Conservation (phyloP, 1,140 invertebrate species). For the Sarcophaga bullata region DNA sequence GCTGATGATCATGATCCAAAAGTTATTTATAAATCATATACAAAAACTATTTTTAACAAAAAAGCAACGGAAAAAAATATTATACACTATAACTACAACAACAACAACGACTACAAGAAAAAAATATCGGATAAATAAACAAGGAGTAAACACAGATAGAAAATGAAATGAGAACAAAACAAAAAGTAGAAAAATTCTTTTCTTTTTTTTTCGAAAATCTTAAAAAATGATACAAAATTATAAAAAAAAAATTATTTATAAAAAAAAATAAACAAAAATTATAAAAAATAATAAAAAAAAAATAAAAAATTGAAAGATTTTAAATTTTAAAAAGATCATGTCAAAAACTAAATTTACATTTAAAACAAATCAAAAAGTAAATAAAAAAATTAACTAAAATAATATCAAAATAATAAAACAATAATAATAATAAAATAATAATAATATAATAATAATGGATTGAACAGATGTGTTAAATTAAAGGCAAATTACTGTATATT, state of each 20-base stretch:
- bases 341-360: neutral
- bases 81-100: neutral
- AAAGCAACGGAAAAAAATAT: neutral
- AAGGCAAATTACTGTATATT: too few relatives aligned
- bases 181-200: neutral
- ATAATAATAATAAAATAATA: neutral
- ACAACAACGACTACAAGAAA: neutral
- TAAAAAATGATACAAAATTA: neutral
- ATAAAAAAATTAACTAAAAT: neutral
- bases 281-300: too few relatives aligned
- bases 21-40: conserved; percentile 19
- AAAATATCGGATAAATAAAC: neutral
- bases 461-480: too few relatives aligned
- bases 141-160: neutral
- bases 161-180: neutral
- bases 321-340: neutral
- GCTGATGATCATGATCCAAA: neutral
- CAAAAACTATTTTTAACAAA: neutral
- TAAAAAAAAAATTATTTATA: neutral
- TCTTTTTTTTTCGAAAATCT: neutral
- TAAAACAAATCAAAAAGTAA: neutral
- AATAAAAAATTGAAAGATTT: neutral
- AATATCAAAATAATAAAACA: neutral
- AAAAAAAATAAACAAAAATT: too few relatives aligned
- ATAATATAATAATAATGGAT: too few relatives aligned